Base-by-base conservation (phyloP, 2,797 vertebrate species). In the Phalloptychus januarius region DNA sequence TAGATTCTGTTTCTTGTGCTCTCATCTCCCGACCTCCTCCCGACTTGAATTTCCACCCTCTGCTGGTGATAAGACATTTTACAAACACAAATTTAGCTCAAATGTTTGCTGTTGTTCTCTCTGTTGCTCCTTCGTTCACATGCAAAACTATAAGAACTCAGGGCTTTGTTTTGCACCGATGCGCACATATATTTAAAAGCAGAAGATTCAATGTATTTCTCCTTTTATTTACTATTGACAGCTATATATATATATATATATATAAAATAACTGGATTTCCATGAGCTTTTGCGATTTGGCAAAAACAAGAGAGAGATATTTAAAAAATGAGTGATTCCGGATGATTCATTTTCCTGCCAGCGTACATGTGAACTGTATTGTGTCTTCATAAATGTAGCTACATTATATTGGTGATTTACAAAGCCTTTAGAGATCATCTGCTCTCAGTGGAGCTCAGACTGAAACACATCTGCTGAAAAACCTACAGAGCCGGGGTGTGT, bases 401-500 rank as follows among this genome's bases (percentile, higher is more conserved):
- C 77, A 79, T 81, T 79, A 76, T 87, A 72, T 79, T 69, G 69
- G 80, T 80, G 56, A 83, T 86, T 82, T 85, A 61, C 42, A 72
- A 79, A 63, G 45, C 45, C 72, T 54, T 84, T 65, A 54, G 73
- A 83, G 79, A 80, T 79, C 74, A 77, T 77, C 87, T 83, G 52
- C 36, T 84, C 40, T 58, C 69, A 16, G 33, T 46, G 78, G 72
- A 75, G 78, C 20, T 71, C 40, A 71, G 67, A 42, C 11, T 69
- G 38, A 69, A 67, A 61, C 76, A 74, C 71, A 88, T 83, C 83
- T 88, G 86, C 76, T 80, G 74, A 88, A 88, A 81, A 63, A 79
- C 44, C 84, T 74, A 45, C n/a, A 61, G 44, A 52, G 42, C 46
- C 36, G 18, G 42, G 12, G 67, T 67, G 48, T 48, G 33, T 48